Conservation (phyloP, 2,113 vertebrate genomes). For the Caracal caracal region DNA sequence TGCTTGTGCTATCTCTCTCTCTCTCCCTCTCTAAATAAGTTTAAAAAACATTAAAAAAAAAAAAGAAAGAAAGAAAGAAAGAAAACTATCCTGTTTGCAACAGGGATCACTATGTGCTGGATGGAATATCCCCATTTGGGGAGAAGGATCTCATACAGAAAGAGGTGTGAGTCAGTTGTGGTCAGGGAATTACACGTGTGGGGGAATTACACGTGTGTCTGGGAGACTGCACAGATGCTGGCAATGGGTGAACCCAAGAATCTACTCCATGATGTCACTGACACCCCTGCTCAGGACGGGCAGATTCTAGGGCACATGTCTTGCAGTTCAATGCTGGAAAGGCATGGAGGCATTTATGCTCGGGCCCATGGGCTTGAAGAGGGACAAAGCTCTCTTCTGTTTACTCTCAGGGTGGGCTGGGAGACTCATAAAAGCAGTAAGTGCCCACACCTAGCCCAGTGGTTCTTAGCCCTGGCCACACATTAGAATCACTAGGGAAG, state of each 20-base stretch:
- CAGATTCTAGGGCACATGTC: not conserved
- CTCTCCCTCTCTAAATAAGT: no score
- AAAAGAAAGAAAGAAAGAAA: no score
- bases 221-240: not conserved
- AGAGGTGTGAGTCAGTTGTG: not conserved
- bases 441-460: no score
- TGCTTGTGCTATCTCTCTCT: no score
- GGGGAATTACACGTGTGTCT: rapidly evolving
- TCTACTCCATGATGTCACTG: not conserved
- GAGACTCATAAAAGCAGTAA: not conserved
- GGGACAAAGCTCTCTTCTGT: not conserved
- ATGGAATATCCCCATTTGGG: not conserved
- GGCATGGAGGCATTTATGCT: not conserved
- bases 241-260: not conserved
- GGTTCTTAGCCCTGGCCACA: not conserved
- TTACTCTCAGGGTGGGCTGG: not conserved
- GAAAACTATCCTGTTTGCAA: not conserved
- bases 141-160: not conserved
- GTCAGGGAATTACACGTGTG: no score
- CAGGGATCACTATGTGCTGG: not conserved
- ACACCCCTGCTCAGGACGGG: not conserved
- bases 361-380: not conserved
- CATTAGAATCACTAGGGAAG: not conserved
- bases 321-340: not conserved
- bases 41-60: no score